phyloP scores from a whole-genome alignment of 23 tunicate genomes.

The Halocynthia roretzi region DNA sequence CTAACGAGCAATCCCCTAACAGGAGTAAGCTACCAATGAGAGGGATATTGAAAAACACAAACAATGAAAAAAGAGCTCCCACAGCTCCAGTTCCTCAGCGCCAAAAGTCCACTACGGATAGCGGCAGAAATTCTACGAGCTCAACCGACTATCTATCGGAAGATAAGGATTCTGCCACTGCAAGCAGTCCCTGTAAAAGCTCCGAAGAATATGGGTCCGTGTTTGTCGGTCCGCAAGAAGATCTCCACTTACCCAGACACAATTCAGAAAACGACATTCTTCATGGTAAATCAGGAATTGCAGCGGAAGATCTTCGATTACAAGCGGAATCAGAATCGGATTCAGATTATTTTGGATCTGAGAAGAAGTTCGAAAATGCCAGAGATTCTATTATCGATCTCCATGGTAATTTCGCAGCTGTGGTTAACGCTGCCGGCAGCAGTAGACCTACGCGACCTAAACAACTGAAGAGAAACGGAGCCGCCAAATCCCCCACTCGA shows the following conservation, averaged over 20 bases:
- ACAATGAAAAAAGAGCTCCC: slow-evolving; percentile 1
- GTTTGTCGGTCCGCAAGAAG: slow-evolving; percentile 8
- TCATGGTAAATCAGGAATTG: not conserved
- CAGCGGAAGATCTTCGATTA: slow-evolving; percentile 1
- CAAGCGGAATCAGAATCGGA: slow-evolving; percentile 17
- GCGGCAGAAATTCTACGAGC: slow-evolving; percentile 29
- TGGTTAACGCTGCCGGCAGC: not conserved
- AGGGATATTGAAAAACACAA: slow-evolving; percentile 65
- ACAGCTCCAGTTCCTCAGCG: slow-evolving; percentile 36
- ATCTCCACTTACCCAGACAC: not conserved
- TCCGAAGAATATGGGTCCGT: slow-evolving; percentile 11
- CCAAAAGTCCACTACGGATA: slow-evolving; percentile 21
- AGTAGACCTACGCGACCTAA: slow-evolving; percentile 16
- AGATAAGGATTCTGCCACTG: slow-evolving; percentile 18
- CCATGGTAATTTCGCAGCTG: slow-evolving; percentile 1
- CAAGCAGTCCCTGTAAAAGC: slow-evolving; percentile 20
- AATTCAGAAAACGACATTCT: no score
- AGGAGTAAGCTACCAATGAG: slow-evolving; percentile 40
- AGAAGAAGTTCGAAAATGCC: slow-evolving; percentile 21
- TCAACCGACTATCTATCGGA: slow-evolving; percentile 20
- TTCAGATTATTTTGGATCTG: slow-evolving; percentile 26
- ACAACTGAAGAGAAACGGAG: slow-evolving; percentile 13
- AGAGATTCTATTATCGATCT: slow-evolving; percentile 24
- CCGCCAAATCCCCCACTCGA: slow-evolving; percentile 22
- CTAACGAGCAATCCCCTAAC: not conserved